phyloP scores from a whole-genome alignment of 2,797 vertebrate species.

The Halcyon badia region DNA sequence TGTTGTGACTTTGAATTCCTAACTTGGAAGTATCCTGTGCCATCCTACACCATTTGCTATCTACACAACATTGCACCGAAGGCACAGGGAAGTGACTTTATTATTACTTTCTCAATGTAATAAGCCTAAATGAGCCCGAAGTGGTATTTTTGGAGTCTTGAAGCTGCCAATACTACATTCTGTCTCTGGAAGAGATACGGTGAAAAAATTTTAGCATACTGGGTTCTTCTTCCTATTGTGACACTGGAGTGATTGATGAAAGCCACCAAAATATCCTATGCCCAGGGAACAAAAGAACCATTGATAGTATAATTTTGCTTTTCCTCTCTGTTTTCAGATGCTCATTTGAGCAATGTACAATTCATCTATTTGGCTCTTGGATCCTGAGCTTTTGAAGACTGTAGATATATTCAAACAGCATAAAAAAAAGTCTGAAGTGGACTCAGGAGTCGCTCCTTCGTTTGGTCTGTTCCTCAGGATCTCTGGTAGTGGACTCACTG shows the following conservation, averaged over 20 bases:
- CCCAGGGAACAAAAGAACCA: neutral
- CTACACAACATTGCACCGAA: neutral
- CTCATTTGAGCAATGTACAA: too few relatives aligned
- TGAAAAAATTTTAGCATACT: neutral
- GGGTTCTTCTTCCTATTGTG: neutral
- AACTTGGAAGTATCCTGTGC: neutral
- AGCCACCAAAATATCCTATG: neutral
- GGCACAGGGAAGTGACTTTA: neutral
- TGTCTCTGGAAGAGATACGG: neutral
- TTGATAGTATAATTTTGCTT: neutral
- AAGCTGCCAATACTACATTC: neutral
- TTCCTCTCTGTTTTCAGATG: too few relatives aligned
- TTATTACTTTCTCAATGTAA: neutral
- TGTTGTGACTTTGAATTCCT: neutral
- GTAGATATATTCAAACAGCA: too few relatives aligned
- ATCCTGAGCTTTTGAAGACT: too few relatives aligned
- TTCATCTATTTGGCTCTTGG: too few relatives aligned
- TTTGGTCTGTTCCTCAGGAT: too few relatives aligned
- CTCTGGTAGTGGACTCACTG: too few relatives aligned
- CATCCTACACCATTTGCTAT: neutral
- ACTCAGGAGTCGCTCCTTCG: too few relatives aligned
- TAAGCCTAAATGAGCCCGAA: neutral
- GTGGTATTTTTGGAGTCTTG: neutral
- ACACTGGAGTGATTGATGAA: neutral
- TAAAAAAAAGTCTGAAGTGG: too few relatives aligned